Conservation (phyloP, 2,888 invertebrate species). For the Quadriops clusia region DNA sequence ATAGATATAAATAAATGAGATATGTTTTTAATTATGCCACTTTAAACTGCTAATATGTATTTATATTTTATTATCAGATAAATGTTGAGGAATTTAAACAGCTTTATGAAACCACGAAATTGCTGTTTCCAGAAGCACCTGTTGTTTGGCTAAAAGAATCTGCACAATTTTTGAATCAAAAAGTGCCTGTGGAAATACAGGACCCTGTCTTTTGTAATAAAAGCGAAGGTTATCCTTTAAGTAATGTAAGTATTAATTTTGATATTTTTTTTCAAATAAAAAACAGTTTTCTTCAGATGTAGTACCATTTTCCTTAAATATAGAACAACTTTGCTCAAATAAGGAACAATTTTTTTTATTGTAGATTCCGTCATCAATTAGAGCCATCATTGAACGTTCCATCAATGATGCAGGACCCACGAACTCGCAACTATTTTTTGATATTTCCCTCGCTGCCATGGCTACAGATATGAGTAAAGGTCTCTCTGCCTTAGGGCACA, state of each 20-base stretch:
- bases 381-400: constrained; percentile 35
- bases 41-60: constrained; percentile 11
- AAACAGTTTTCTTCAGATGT: background rate
- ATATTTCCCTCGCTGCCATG: constrained; percentile 55
- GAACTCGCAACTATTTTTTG: constrained; percentile 56
- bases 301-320: constrained; percentile 21
- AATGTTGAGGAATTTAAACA: constrained; percentile 44
- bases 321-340: constrained; percentile 26
- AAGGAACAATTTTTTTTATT: constrained; percentile 23
- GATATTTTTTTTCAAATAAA: constrained; percentile 1
- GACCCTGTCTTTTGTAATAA: constrained; percentile 49
- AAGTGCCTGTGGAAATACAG: constrained; percentile 48
- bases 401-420: constrained; percentile 49
- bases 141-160: constrained; percentile 60
- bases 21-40: no score
- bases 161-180: constrained; percentile 49
- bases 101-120: constrained; percentile 45
- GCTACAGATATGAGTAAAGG: constrained; percentile 63
- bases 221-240: constrained; percentile 46
- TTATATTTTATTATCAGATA: constrained; percentile 39
- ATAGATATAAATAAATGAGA: no score
- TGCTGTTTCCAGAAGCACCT: constrained; percentile 58
- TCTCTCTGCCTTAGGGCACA: constrained; percentile 52
- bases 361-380: constrained; percentile 30
- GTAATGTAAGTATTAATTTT: constrained; percentile 27